Evolutionary conservation across 2,113 vertebrate genomes (phyloP).

Genomic region (Spea bombifrons): DNA sequence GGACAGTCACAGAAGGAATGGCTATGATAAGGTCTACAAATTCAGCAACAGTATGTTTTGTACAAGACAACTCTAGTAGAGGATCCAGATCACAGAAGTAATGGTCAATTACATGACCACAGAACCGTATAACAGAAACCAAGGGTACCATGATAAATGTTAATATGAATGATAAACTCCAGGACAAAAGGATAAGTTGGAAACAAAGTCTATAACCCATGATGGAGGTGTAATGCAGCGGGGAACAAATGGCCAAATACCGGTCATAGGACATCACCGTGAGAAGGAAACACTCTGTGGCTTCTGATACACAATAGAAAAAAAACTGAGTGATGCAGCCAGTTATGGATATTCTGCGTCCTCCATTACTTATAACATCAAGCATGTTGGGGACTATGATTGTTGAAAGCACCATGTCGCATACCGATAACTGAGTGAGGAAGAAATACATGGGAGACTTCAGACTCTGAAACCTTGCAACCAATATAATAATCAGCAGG

Average conservation of each 20-base stretch:
- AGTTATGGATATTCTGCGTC: background rate
- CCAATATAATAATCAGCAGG: background rate
- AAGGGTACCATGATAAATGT: background rate
- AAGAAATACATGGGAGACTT: constrained; percentile 12
- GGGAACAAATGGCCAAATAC: constrained; percentile 6
- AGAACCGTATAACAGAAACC: background rate
- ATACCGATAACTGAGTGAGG: background rate
- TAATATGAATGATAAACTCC: background rate
- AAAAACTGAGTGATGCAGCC: constrained; percentile 6
- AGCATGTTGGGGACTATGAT: constrained; percentile 5
- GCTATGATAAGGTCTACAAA: constrained; percentile 8
- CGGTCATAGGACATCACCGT: constrained; percentile 26
- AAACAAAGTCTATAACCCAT: background rate
- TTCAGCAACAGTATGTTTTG: constrained; percentile 6
- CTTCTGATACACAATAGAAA: background rate
- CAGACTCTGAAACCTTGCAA: background rate
- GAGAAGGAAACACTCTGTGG: background rate
- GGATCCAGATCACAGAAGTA: constrained; percentile 55
- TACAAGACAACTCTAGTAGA: constrained; percentile 39
- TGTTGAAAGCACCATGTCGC: background rate
- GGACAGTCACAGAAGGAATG: constrained; percentile 7
- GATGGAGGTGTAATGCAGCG: background rate
- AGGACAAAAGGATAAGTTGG: background rate
- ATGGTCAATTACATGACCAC: constrained; percentile 54
- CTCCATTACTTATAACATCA: background rate